Evolutionary conservation across 1,140 invertebrate species (phyloP).

Genomic region (Fopius arisanus): DNA sequence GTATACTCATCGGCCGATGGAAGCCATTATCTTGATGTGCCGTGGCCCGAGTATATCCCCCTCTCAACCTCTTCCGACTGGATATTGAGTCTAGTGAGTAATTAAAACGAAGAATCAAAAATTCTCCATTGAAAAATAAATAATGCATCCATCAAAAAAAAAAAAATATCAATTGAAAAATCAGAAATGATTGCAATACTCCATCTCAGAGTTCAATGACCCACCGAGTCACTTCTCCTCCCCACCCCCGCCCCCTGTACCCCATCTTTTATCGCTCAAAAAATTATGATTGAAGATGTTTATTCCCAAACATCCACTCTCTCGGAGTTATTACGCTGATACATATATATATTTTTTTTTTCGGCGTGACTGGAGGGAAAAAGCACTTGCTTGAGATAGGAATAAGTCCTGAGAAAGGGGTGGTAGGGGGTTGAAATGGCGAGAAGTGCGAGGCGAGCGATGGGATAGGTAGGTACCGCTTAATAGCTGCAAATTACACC

Average conservation of each 20-base stretch:
- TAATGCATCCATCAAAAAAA: too few relatives aligned
- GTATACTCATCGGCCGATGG: conserved; percentile 39
- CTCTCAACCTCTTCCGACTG: neutral
- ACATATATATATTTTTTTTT: neutral
- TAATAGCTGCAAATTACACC: conserved; percentile 59
- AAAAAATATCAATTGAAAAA: neutral
- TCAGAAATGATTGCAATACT: neutral
- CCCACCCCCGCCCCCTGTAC: neutral
- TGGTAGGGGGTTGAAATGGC: neutral
- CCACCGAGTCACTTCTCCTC: neutral
- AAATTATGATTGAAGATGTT: conserved; percentile 15
- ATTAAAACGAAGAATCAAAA: conserved; percentile 4
- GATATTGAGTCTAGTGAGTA: neutral
- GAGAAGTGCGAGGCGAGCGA: conserved; percentile 18
- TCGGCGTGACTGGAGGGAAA: conserved; percentile 15
- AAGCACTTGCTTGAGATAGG: conserved; percentile 16
- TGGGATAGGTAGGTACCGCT: conserved; percentile 42
- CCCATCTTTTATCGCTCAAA: neutral
- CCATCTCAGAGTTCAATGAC: neutral
- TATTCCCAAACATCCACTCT: conserved; percentile 11
- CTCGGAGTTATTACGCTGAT: neutral
- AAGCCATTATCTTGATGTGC: conserved; percentile 31
- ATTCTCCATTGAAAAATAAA: neutral
- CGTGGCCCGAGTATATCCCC: conserved; percentile 7
- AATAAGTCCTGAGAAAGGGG: neutral